Evolutionary conservation across 2,113 vertebrate species (phyloP), one percentile per base, ranked within the genome.

Genomic region (Oncorhynchus masou): DNA sequence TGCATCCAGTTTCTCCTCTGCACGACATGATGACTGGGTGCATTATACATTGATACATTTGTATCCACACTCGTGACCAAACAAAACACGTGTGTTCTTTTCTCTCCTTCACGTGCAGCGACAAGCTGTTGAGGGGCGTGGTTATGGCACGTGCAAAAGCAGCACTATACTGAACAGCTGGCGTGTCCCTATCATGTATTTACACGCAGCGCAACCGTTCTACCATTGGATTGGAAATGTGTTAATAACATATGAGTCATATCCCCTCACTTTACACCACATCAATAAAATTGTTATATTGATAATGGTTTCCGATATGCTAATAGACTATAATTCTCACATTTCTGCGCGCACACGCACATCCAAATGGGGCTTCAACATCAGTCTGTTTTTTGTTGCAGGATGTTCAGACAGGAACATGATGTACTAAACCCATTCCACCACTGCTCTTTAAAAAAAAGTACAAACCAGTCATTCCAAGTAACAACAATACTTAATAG

Each of bases 21-120:
- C 59, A 62, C 9, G 0, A 9, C n/a, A 22, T 9, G 20, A 24
- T 22, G 59, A n/a, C 59, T 9, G n/a, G 19, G 24, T 62, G 22
- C 4, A 62, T 60, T 20, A 25, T 15, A 13, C 25, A 66, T 67
- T 29, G 24, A 13, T 67, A 27, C 65, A 67, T 15, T 67, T 29
- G 8, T 29, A 29, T 29, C 57, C 22, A 76, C 87, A 12, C 70
- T 88, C 88, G 90, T 90, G 89, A 78, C 71, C 75, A 13, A 16
- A 22, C 59, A n/a, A 68, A 79, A 89, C 90, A 92, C 84, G 91
- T 92, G 91, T 79, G 39, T 45, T 45, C 39, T 20, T 57, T 19
- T n/a, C 59, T 2, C 12, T 20, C 15, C 0, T 71, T 86, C 90
- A 90, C 85, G 81, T 88, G 85, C 87, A 75, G 22, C 76, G 57